A percentile compares a stretch with the other conserved stretches of the same genome.
These are phyloP conservation scores for Quadroppia sp. DNA, from an alignment of 2,888 invertebrate genomes.

Conservation along the genomic window DNA sequence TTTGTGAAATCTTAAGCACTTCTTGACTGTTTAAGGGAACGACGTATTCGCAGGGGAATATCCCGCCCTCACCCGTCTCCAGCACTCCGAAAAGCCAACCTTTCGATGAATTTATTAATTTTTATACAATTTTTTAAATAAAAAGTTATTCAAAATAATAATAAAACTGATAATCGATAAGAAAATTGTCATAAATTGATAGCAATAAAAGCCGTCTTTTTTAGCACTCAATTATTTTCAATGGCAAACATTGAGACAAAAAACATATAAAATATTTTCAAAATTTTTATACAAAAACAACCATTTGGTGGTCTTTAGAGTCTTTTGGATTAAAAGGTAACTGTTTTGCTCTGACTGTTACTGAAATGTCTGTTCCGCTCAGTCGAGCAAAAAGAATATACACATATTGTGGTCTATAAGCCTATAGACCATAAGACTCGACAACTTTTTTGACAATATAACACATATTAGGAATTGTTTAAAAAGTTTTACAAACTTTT, in stretches of 20 bases:
- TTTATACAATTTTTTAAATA: background rate
- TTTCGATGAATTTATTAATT: constrained; percentile 48
- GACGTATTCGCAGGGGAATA: constrained; percentile 58
- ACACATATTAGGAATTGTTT: background rate
- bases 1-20: constrained; percentile 35
- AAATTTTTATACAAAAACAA: background rate
- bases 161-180: background rate
- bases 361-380: constrained; percentile 31
- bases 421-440: background rate
- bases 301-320: background rate
- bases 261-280: background rate
- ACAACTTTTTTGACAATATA: constrained; percentile 12
- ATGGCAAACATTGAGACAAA: background rate
- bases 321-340: background rate
- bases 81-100: constrained; percentile 60
- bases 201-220: too few relatives aligned
- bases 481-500: background rate
- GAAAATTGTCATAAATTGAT: background rate
- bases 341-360: constrained; percentile 23
- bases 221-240: background rate
- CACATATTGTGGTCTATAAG: background rate
- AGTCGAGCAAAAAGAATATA: constrained; percentile 4
- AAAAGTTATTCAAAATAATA: background rate
- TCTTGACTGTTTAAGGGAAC: constrained; percentile 50
- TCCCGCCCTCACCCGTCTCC: constrained; percentile 56